A percentile compares a stretch with the other conserved stretches of the same genome.
phyloP scores from a whole-genome alignment of 2,113 vertebrate species.

The Phylloscopus whistleri region DNA sequence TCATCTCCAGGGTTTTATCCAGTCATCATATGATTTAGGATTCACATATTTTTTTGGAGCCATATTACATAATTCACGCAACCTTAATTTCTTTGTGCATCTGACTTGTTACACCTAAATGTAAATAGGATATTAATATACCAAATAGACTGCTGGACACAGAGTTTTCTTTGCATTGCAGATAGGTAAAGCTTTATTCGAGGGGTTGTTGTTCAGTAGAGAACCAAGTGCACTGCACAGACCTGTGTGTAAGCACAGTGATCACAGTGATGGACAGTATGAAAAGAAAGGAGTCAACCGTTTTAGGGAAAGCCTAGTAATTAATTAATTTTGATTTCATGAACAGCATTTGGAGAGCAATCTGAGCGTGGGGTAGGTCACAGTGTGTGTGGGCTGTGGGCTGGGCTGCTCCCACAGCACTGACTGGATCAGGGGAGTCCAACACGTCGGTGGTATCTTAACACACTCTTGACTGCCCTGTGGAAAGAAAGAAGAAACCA shows the following conservation, averaged over 20 bases:
- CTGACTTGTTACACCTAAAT: neutral
- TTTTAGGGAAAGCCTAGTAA: neutral
- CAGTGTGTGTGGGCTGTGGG: rapidly evolving
- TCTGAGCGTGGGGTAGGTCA: rapidly evolving
- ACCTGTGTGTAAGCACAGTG: neutral
- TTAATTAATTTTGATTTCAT: neutral
- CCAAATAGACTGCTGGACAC: neutral
- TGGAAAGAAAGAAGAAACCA: neutral
- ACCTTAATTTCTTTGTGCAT: neutral
- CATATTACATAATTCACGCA: neutral
- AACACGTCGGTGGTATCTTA: rapidly evolving
- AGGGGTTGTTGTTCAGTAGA: neutral
- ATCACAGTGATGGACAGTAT: neutral
- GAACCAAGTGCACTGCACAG: neutral
- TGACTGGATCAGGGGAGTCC: neutral
- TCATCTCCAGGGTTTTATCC: neutral
- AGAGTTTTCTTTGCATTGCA: slow-evolving; percentile 29
- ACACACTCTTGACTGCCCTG: slow-evolving; percentile 47
- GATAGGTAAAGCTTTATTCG: slow-evolving; percentile 30
- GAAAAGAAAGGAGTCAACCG: neutral
- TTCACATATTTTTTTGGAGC: neutral
- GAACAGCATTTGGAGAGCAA: neutral
- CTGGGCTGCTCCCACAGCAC: rapidly evolving
- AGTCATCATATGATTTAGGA: neutral
- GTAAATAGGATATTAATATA: neutral